Evolutionary conservation across 2,797 vertebrate species (phyloP).

Genomic region (Myotis planiceps): DNA sequence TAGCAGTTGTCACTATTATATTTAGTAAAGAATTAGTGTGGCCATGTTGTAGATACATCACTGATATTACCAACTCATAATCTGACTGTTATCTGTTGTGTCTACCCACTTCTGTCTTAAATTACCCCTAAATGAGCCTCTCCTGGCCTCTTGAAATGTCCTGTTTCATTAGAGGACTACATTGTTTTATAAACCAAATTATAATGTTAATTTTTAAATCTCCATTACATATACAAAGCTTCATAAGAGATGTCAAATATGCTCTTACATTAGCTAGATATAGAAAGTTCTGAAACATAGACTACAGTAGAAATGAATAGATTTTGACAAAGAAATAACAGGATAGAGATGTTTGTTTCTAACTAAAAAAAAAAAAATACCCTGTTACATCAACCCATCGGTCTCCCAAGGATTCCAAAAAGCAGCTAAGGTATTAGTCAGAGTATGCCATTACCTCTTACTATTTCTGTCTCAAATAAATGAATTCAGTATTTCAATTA

Average conservation of each 20-base stretch:
- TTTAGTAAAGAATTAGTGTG: neutral
- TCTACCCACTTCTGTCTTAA: neutral
- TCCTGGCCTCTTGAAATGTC: neutral
- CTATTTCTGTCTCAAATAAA: slow-evolving; percentile 71
- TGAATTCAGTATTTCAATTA: slow-evolving; percentile 74
- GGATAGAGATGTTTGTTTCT: slow-evolving; percentile 16
- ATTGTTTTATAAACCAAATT: slow-evolving; percentile 33
- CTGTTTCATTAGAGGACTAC: neutral
- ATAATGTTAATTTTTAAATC: slow-evolving; percentile 33
- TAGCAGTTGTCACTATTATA: neutral
- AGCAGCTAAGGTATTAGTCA: slow-evolving; percentile 26
- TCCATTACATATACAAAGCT: slow-evolving; percentile 15
- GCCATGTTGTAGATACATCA: neutral
- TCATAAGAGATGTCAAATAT: neutral
- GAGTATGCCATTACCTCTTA: slow-evolving; percentile 59
- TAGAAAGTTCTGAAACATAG: slow-evolving; percentile 42
- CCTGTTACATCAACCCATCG: neutral
- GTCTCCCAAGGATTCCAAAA: slow-evolving; percentile 58
- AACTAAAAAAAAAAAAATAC: slow-evolving; percentile 35
- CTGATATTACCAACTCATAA: neutral
- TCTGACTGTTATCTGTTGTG: neutral
- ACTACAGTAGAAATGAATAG: slow-evolving; percentile 10
- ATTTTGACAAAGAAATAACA: slow-evolving; percentile 34
- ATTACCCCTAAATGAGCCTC: neutral
- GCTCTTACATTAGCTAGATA: slow-evolving; percentile 1